These are phyloP conservation scores for Sciurus carolinensis DNA, from an alignment of 2,797 vertebrate genomes.

Conservation along the genomic window DNA sequence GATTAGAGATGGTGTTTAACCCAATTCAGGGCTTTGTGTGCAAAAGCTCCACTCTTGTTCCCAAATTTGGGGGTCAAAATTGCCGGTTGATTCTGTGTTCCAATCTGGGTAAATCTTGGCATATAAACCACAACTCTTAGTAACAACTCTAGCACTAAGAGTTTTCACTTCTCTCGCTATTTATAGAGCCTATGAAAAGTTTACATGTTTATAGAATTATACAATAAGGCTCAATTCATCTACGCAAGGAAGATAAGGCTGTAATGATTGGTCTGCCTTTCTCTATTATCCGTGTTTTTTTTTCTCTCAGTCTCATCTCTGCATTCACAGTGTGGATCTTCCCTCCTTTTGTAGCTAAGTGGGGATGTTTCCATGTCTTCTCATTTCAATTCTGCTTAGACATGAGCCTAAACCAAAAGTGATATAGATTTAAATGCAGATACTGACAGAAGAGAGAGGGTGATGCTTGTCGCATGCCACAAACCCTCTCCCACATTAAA, in stretches of 20 bases:
- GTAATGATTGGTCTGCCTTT: neutral
- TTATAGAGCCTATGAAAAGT: neutral
- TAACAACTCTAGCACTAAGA: neutral
- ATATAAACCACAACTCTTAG: neutral
- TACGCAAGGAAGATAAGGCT: neutral
- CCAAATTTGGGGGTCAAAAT: neutral
- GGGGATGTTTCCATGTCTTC: neutral
- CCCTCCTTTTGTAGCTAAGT: neutral
- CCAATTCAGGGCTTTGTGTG: neutral
- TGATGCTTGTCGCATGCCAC: neutral
- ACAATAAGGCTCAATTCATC: neutral
- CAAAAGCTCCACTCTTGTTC: neutral
- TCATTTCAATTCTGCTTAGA: neutral
- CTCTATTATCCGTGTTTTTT: neutral
- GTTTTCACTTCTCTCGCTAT: neutral
- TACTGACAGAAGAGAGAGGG: neutral
- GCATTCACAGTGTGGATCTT: neutral
- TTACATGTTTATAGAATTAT: neutral
- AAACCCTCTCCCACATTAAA: neutral
- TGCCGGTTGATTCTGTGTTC: neutral
- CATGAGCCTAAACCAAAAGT: neutral
- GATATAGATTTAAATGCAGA: neutral
- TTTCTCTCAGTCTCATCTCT: neutral
- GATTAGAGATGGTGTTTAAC: neutral
- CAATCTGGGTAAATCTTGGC: neutral